phyloP scores from a whole-genome alignment of 2,888 invertebrate genomes.

The Entomobrya multifasciata region DNA sequence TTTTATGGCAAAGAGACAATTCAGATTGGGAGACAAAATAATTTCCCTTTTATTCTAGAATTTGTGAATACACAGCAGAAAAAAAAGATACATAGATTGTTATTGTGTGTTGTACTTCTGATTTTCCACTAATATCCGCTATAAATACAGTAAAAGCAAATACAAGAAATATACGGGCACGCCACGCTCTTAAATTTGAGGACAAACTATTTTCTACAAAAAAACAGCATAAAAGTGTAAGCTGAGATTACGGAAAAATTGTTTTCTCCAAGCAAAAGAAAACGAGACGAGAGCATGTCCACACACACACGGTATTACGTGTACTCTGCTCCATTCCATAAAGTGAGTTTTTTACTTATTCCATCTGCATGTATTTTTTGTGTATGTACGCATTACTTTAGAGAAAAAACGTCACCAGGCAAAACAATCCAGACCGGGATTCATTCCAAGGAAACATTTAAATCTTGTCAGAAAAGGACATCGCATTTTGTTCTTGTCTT shows the following conservation, averaged over 20 bases:
- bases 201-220: not conserved
- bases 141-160: not conserved
- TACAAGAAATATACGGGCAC: not conserved
- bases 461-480: constrained; percentile 56
- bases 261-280: not conserved
- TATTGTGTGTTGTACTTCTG: not conserved
- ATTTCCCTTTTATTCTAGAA: constrained; percentile 46
- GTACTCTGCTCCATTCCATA: too few species aligned
- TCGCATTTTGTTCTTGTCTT: constrained; percentile 58
- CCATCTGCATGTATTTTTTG: not conserved
- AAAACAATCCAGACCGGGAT: constrained; percentile 6
- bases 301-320: too few species aligned
- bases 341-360: not conserved
- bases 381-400: not conserved
- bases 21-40: constrained; percentile 62
- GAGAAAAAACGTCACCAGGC: not conserved
- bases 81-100: not conserved
- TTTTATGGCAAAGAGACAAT: constrained; percentile 72
- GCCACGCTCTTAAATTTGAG: not conserved
- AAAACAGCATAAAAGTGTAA: not conserved
- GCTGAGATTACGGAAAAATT: constrained; percentile 53
- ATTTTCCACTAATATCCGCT: not conserved
- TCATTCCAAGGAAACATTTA: constrained; percentile 60
- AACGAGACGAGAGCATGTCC: constrained; percentile 18
- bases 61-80: not conserved